Conservation (phyloP, 2,888 invertebrate species). For the Nomada fabriciana region DNA sequence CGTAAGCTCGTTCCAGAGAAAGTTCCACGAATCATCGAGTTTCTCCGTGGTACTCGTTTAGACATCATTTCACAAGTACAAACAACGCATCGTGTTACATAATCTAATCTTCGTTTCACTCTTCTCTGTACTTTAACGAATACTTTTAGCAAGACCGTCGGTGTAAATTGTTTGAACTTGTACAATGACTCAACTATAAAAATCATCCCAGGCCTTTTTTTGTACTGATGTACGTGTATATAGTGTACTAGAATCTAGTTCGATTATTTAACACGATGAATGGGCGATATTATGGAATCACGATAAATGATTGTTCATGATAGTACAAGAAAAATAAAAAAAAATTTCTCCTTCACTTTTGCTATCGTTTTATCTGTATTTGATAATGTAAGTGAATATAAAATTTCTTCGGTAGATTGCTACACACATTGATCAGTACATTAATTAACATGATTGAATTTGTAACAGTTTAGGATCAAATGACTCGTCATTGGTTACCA, state of each 20-base stretch:
- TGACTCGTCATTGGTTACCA: conserved; percentile 17
- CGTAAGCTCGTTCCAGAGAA: conserved; percentile 74
- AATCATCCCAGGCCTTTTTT: conserved; percentile 66
- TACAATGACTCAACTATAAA: conserved; percentile 59
- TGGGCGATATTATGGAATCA: conserved; percentile 5
- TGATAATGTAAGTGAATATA: conserved; percentile 23
- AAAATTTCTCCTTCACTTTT: not conserved
- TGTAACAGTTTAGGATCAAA: conserved; percentile 26
- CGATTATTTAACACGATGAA: conserved; percentile 32
- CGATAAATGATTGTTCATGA: conserved; percentile 21
- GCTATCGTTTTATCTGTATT: not conserved
- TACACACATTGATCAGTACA: conserved; percentile 11
- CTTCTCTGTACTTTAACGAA: not conserved
- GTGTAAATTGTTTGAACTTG: conserved; percentile 62
- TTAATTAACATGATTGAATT: conserved; percentile 14
- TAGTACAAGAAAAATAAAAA: not conserved
- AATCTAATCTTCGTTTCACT: not conserved
- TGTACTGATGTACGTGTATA: conserved; percentile 41
- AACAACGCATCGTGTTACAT: conserved; percentile 52
- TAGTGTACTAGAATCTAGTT: conserved; percentile 32
- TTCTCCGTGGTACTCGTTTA: conserved; percentile 32
- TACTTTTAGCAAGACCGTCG: conserved; percentile 15
- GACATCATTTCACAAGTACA: conserved; percentile 64
- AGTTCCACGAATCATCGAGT: conserved; percentile 44
- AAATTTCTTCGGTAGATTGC: conserved; percentile 17